Conservation (phyloP, 2,797 vertebrate species). For the Ambastaia sidthimunki region DNA sequence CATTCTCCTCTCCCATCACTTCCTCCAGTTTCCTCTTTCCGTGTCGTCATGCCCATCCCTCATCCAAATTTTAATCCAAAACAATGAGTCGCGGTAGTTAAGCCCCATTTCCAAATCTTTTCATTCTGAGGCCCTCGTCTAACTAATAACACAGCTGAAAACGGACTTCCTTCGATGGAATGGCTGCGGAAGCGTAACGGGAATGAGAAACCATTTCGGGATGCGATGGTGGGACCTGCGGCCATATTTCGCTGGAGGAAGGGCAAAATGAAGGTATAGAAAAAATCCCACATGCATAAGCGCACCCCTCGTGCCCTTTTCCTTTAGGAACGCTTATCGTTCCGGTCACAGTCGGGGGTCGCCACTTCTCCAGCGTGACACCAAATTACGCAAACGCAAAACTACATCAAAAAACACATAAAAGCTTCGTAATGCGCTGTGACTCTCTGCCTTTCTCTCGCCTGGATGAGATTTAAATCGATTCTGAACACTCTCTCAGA, state of each 20-base stretch:
- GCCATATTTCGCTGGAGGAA: slow-evolving; percentile 32
- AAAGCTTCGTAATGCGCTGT: slow-evolving; percentile 58
- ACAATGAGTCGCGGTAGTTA: background rate
- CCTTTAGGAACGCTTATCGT: slow-evolving; percentile 51
- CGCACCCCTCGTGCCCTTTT: slow-evolving; percentile 31
- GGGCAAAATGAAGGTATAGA: slow-evolving; percentile 20
- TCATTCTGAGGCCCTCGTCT: background rate
- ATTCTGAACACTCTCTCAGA: slow-evolving; percentile 61
- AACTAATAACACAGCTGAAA: background rate
- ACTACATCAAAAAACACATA: slow-evolving; percentile 61
- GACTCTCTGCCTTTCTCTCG: slow-evolving; percentile 59
- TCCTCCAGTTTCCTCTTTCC: background rate
- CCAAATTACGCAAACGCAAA: slow-evolving; percentile 59
- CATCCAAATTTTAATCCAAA: slow-evolving; percentile 20
- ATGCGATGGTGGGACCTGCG: slow-evolving; percentile 18
- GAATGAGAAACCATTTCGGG: slow-evolving; percentile 14
- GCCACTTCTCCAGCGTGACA: slow-evolving; percentile 54
- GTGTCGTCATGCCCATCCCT: background rate
- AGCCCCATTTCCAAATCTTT: slow-evolving; percentile 9
- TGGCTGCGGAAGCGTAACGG: background rate
- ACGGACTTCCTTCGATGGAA: slow-evolving; percentile 1
- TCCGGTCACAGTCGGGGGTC: slow-evolving; percentile 58
- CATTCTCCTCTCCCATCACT: background rate
- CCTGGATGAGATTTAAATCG: slow-evolving; percentile 64
- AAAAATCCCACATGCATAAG: background rate